These are phyloP conservation scores for Tichodroma muraria DNA, from an alignment of 2,113 vertebrate species.

Conservation along the genomic window DNA sequence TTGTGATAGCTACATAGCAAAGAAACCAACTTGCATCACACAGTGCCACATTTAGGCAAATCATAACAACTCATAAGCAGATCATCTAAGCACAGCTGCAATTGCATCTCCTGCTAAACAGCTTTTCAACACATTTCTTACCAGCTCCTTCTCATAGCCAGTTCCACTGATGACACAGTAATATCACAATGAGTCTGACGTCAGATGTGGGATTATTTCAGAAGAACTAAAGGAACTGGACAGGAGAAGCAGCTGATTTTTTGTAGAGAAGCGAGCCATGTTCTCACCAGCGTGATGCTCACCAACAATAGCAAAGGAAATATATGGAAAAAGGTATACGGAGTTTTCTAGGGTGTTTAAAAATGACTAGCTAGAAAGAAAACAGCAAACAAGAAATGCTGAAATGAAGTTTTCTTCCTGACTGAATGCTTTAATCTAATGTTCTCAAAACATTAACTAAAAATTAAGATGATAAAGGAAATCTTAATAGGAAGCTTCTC, in stretches of 20 bases:
- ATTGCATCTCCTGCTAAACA: neutral
- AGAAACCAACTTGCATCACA: conserved; percentile 26
- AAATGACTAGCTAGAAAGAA: neutral
- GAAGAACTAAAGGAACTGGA: conserved; percentile 6
- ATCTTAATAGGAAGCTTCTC: neutral
- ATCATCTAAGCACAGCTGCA: neutral
- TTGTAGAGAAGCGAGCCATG: conserved; percentile 19
- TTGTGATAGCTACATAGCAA: neutral
- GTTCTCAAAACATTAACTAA: neutral
- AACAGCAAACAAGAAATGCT: neutral
- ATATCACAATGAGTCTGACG: neutral
- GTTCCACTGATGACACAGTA: neutral
- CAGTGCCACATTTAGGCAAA: conserved; percentile 3
- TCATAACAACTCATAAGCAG: neutral
- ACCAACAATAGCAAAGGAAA: conserved; percentile 64
- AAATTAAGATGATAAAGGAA: neutral
- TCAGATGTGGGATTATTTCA: neutral
- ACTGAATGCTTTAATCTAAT: neutral
- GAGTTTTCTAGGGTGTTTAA: neutral
- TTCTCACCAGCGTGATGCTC: neutral
- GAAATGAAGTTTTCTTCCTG: neutral
- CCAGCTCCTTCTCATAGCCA: neutral
- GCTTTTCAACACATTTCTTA: neutral
- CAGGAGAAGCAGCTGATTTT: conserved; percentile 29
- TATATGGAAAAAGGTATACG: conserved; percentile 28